phyloP scores from a whole-genome alignment of 2,113 vertebrate genomes.

The Mus pahari region DNA sequence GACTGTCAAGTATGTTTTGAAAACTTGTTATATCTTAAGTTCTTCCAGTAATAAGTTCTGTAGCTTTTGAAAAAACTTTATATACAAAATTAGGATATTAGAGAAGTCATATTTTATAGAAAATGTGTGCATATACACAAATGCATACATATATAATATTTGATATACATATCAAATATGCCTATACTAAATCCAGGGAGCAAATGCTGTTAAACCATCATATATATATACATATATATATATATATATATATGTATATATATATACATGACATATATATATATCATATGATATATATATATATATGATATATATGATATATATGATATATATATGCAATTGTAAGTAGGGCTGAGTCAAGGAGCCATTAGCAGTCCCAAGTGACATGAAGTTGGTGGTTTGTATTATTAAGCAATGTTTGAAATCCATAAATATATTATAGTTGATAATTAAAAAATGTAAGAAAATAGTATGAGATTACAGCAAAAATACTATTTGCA shows the following conservation, averaged over 20 bases:
- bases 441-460: conserved; percentile 6
- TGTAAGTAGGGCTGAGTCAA: background rate
- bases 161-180: too few species aligned
- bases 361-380: background rate
- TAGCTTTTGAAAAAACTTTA: background rate
- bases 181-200: too few species aligned
- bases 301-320: background rate
- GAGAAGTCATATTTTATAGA: background rate
- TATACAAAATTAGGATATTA: background rate
- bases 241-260: too few species aligned
- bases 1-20: background rate
- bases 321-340: background rate
- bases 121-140: background rate
- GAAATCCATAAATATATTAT: background rate
- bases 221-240: background rate
- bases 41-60: background rate
- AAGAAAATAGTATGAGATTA: background rate
- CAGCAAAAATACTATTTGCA: background rate
- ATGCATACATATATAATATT: too few species aligned
- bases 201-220: too few species aligned
- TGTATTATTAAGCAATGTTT: background rate
- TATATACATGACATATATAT: background rate
- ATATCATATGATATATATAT: background rate
- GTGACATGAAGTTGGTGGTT: background rate
- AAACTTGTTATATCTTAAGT: background rate